phyloP scores from a whole-genome alignment of 2,797 vertebrate species.

The Micromesistius poutassou region DNA sequence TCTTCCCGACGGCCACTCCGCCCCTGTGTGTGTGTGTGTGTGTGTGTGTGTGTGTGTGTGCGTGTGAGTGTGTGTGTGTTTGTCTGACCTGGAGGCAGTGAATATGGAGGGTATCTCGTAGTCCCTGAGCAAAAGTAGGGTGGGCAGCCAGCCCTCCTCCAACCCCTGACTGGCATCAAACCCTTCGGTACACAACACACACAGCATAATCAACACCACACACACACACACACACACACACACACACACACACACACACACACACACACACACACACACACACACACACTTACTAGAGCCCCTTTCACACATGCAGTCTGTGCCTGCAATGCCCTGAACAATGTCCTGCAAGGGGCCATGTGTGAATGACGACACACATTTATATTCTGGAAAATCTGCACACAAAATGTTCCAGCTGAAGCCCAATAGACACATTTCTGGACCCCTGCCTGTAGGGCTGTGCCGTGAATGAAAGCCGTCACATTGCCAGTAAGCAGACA shows the following conservation, averaged over 20 bases:
- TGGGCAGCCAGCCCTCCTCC: constrained; percentile 88
- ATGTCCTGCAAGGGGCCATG: too few species aligned
- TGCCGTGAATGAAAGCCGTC: too few species aligned
- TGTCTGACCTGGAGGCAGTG: constrained; percentile 84
- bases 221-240: too few species aligned
- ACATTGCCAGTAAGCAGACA: too few species aligned
- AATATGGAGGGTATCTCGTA: constrained; percentile 85
- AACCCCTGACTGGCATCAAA: constrained; percentile 88
- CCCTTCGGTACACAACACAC: constrained; percentile 65
- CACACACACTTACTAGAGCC: background rate
- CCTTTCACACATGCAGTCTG: too few species aligned
- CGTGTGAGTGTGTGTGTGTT: background rate
- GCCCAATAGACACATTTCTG: too few species aligned
- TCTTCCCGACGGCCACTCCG: too few species aligned
- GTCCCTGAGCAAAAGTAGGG: constrained; percentile 89
- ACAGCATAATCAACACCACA: background rate
- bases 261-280: background rate
- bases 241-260: background rate
- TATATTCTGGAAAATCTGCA: too few species aligned
- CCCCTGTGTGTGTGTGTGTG: background rate
- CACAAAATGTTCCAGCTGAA: too few species aligned
- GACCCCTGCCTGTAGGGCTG: too few species aligned
- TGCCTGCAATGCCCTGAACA: too few species aligned
- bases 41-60: background rate
- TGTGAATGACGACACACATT: too few species aligned